Percentiles rank a stretch among this genome's conserved stretches.
Evolutionary conservation across 2,888 invertebrate species (phyloP).

Genomic region (Eristalis pertinax): DNA sequence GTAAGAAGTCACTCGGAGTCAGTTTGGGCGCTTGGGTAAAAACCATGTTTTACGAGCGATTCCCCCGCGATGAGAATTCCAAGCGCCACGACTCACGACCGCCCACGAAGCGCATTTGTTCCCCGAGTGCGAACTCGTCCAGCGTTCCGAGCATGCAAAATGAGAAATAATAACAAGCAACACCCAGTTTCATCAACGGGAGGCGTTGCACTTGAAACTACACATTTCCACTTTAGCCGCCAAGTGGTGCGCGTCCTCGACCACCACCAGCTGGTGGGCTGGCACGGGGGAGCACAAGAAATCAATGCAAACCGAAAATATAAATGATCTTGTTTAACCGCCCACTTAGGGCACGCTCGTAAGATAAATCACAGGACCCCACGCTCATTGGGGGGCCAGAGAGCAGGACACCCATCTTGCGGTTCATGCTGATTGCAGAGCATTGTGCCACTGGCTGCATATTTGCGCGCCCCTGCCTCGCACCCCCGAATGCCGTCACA

Average conservation of each 20-base stretch:
- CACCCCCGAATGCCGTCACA: constrained; percentile 56
- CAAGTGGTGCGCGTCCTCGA: constrained; percentile 17
- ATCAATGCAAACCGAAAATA: constrained; percentile 59
- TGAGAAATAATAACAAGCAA: constrained; percentile 63
- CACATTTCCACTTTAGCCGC: constrained; percentile 38
- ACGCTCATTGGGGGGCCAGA: constrained; percentile 12
- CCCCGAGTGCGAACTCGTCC: constrained; percentile 4
- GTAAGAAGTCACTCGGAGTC: neutral
- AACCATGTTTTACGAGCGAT: neutral
- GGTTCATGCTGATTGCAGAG: constrained; percentile 54
- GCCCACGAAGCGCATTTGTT: constrained; percentile 36
- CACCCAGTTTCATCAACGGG: constrained; percentile 63
- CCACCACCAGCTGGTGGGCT: neutral
- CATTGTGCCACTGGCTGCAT: constrained; percentile 43
- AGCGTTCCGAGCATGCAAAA: constrained; percentile 29
- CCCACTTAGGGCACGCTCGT: constrained; percentile 67
- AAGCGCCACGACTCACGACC: too few species aligned
- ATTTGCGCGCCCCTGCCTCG: neutral
- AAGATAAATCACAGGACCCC: constrained; percentile 68
- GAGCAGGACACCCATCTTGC: constrained; percentile 50
- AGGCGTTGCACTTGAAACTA: constrained; percentile 60
- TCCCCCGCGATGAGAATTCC: neutral
- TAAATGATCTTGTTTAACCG: constrained; percentile 71
- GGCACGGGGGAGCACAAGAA: constrained; percentile 15
- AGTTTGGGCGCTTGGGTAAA: neutral